phyloP scores from a whole-genome alignment of 2,888 invertebrate species.

The Pseudococcus jackbeardsleyi region DNA sequence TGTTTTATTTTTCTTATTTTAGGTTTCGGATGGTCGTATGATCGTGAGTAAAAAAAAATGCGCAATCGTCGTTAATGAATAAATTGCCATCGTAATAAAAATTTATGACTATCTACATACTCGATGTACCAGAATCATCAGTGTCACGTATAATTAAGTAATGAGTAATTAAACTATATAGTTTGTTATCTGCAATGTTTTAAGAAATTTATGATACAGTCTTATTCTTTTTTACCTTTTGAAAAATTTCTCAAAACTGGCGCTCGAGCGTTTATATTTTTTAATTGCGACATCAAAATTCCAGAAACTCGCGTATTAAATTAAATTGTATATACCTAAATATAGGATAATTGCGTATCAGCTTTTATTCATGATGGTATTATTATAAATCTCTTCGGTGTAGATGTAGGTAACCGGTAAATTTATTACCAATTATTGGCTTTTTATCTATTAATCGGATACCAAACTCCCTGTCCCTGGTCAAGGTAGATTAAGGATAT shows the following conservation, averaged over 20 bases:
- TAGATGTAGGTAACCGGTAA: not conserved
- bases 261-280: not conserved
- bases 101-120: conserved; percentile 24
- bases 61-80: not conserved
- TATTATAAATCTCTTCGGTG: not conserved
- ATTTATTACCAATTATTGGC: not conserved
- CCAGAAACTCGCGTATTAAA: not conserved
- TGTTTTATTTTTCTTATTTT: conserved; percentile 18
- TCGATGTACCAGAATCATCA: conserved; percentile 18
- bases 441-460: not conserved
- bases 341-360: not conserved
- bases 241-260: not conserved
- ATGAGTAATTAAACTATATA: conserved; percentile 36
- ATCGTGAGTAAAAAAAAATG: not conserved
- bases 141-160: conserved; percentile 13
- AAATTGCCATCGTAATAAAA: conserved; percentile 19
- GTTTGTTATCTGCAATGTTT: conserved; percentile 32
- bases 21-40: not conserved
- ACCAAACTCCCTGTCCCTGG: not conserved
- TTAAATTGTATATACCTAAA: not conserved
- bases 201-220: conserved; percentile 5
- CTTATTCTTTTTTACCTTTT: not conserved
- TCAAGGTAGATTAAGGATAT: too few relatives aligned
- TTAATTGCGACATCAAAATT: not conserved
- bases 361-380: not conserved